Evolutionary conservation across 64 coral and sea anemone species (phyloP), one percentile per base, ranked within the genome.

Genomic region (Porites australiensis): DNA sequence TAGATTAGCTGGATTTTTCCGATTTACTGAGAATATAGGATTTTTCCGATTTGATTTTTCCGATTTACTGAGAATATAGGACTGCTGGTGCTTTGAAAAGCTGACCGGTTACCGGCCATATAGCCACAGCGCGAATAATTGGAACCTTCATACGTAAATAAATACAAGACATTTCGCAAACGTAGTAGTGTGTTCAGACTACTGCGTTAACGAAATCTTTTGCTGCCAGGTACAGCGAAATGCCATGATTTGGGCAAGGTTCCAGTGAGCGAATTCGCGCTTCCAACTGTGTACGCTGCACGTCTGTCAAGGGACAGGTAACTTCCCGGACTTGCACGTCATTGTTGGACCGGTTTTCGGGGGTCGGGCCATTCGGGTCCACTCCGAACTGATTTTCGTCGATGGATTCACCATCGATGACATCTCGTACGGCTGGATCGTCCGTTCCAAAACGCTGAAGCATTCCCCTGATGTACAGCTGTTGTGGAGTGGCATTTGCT

Each of bases 231-330:
- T 15, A 77, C 5, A 77, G 75, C 6, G 75, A 53, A 21, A 77
- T 77, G 12, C 75, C 75, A 53, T 77, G 75, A 53, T 77, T 77
- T 13, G 75, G 49, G n/a, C 75, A 55, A 18, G 75, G 75, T 55
- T 77, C 15, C 18, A 77, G 14, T 9, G 75, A 77, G 2, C 6
- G 8, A 18, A 77, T 18, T 16, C 18, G 18, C 20, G 18, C 75
- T 15, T 77, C 48, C 15, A 77, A 77, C 46, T 16, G 75, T 8
- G 14, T 12, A 2, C 15, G 47, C 16, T 77, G 75, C 4, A 2
- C 47, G 3, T n/a, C 75, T 20, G 75, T 18, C 7, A 77, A 4
- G 16, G 75, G 75, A n/a, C 47, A 54, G 2, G 75, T 77, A 7
- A 77, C 75, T 47, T 77, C 47, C 10, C 10, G 18, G 10, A 77